phyloP scores from a whole-genome alignment of 1,140 invertebrate species.

The Pachyrhynchus sulphureomaculatus region DNA sequence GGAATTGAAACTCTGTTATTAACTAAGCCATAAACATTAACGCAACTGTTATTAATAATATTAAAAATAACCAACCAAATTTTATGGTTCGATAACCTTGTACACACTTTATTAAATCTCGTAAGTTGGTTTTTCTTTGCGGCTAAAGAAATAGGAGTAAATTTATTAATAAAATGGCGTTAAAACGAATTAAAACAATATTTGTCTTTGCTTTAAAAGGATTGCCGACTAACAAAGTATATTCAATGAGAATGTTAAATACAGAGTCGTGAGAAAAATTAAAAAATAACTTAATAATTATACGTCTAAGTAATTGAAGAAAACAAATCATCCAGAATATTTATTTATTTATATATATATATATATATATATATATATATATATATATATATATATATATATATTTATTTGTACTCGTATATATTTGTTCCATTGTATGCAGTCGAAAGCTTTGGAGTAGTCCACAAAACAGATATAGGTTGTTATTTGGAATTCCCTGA shows the following conservation, averaged over 20 bases:
- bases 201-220: conserved; percentile 3
- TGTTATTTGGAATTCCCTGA: too few species aligned
- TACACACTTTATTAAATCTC: conserved; percentile 11
- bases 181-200: conserved; percentile 21
- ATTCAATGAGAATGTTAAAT: neutral
- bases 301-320: neutral
- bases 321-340: neutral
- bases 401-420: too few species aligned
- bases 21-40: too few species aligned
- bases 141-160: neutral
- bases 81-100: conserved; percentile 16
- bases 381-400: too few species aligned
- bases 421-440: too few species aligned
- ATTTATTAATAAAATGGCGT: conserved; percentile 21
- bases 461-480: too few species aligned
- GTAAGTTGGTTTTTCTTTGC: conserved; percentile 11
- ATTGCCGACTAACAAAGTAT: neutral
- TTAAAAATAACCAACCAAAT: too few species aligned
- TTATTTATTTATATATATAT: conserved; percentile 4
- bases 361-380: too few species aligned
- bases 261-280: neutral
- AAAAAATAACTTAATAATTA: neutral
- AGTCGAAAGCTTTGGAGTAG: too few species aligned
- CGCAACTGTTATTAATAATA: too few species aligned
- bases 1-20: too few species aligned